Evolutionary conservation across 2,113 vertebrate genomes (phyloP).

Genomic region (Cairina moschata): DNA sequence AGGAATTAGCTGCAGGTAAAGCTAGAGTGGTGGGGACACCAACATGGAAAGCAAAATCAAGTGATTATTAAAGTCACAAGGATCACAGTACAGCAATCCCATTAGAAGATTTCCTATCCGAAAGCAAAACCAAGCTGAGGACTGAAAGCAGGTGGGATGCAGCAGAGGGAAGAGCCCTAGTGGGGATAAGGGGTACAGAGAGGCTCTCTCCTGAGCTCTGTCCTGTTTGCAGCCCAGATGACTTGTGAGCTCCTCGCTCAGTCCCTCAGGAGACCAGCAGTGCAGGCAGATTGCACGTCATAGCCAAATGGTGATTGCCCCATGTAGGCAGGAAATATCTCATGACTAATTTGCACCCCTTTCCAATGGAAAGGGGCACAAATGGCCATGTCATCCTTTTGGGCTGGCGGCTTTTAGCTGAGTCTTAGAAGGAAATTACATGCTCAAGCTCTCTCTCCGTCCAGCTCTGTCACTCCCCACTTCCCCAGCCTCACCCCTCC

Average conservation of each 20-base stretch:
- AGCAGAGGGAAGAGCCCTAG: neutral
- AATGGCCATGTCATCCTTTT: neutral
- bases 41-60: neutral
- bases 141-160: neutral
- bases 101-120: neutral
- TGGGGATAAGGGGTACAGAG: fast-evolving
- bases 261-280: fast-evolving
- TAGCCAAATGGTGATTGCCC: neutral
- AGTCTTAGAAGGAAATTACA: neutral
- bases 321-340: neutral
- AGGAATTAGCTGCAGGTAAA: neutral
- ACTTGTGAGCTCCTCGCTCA: neutral
- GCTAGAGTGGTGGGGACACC: neutral
- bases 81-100: neutral
- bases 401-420: neutral
- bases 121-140: neutral
- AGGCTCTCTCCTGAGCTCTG: neutral
- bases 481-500: neutral
- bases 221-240: neutral
- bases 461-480: neutral
- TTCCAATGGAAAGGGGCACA: neutral
- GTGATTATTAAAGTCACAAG: neutral
- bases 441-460: neutral
- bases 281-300: fast-evolving
- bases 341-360: neutral